Percentiles rank a stretch among this genome's conserved stretches.
phyloP scores from a whole-genome alignment of 2,113 vertebrate species.

The Nettapus auritus region DNA sequence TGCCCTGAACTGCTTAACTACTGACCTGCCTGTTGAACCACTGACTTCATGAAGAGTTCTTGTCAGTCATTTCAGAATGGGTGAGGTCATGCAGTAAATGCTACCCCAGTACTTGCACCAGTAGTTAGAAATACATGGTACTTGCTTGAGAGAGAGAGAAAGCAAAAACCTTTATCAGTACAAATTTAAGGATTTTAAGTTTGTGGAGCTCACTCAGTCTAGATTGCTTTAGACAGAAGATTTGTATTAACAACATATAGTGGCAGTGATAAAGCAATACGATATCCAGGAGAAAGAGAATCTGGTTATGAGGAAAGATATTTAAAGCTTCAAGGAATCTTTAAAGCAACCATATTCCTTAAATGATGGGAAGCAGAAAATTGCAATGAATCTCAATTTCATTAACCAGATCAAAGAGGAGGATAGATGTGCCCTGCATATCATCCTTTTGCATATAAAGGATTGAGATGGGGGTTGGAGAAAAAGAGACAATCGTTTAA shows the following conservation, averaged over 20 bases:
- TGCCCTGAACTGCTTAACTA: background rate
- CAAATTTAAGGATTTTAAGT: background rate
- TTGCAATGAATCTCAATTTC: background rate
- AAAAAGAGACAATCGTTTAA: conserved; percentile 11
- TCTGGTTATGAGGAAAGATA: background rate
- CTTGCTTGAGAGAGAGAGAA: background rate
- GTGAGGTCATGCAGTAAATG: background rate
- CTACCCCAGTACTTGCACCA: background rate
- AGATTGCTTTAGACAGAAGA: background rate
- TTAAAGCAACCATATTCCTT: conserved; percentile 2
- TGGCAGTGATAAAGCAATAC: background rate
- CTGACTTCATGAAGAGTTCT: background rate
- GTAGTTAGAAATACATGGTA: background rate
- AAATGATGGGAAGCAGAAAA: background rate
- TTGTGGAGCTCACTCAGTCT: background rate
- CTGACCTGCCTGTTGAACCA: background rate
- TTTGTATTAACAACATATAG: background rate
- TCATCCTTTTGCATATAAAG: background rate
- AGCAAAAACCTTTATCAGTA: background rate
- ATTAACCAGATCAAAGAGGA: conserved; percentile 26
- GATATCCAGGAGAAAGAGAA: background rate
- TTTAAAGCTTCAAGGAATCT: conserved; percentile 6
- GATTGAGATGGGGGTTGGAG: background rate
- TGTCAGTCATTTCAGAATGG: background rate
- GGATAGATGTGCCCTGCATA: conserved; percentile 3